Percentiles rank a stretch among this genome's conserved stretches.
Conservation (phyloP, 2,888 invertebrate species). For the Terebella lapidaria region DNA sequence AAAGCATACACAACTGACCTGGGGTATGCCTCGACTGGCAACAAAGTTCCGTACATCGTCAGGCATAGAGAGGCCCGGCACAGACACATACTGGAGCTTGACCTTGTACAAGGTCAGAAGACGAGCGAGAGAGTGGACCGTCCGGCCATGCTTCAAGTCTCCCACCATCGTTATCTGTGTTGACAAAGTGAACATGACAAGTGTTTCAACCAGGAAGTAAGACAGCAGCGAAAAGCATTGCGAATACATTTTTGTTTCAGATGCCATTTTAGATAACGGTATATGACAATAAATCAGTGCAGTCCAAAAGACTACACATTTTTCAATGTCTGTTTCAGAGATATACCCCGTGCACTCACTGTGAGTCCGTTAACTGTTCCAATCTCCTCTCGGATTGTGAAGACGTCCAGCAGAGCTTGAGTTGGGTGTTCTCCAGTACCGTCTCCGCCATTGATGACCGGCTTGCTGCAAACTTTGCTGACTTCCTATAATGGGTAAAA, state of each 20-base stretch:
- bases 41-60: constrained; percentile 76
- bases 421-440: constrained; percentile 73
- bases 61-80: constrained; percentile 85
- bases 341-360: constrained; percentile 36
- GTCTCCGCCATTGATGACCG: constrained; percentile 96
- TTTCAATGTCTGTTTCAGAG: too few species aligned
- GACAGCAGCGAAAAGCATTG: too few species aligned
- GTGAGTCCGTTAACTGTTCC: constrained; percentile 96
- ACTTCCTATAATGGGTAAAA: too few species aligned
- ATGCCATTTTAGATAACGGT: too few species aligned
- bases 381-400: constrained; percentile 97
- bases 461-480: constrained; percentile 79
- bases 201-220: too few species aligned
- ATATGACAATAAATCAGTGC: too few species aligned
- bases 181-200: constrained; percentile 4
- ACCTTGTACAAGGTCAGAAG: constrained; percentile 91
- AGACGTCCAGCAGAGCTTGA: constrained; percentile 93
- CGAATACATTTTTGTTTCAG: too few species aligned
- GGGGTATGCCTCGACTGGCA: constrained; percentile 70
- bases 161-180: constrained; percentile 95
- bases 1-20: too few species aligned
- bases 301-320: too few species aligned
- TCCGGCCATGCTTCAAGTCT: constrained; percentile 94
- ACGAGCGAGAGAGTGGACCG: constrained; percentile 93
- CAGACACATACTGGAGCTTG: constrained; percentile 85